Percentiles rank a stretch among this genome's conserved stretches.
Conservation (phyloP, 2,888 invertebrate species). For the Deilephila porcellus region DNA sequence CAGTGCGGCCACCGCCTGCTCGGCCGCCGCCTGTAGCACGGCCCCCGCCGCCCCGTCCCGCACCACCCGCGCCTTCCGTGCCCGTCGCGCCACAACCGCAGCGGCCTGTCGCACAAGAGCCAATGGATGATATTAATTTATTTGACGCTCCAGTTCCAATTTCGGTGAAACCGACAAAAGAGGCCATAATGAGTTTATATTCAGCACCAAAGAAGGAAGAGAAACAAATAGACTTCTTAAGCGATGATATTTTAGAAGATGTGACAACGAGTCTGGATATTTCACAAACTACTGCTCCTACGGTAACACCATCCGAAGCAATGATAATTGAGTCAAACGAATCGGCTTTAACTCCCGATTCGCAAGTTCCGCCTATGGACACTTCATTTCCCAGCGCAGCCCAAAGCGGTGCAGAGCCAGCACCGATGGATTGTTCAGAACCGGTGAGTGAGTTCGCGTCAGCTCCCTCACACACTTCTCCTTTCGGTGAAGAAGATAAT, state of each 20-base stretch:
- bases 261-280: conserved; percentile 46
- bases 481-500: conserved; percentile 60
- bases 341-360: neutral
- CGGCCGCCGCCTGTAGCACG: conserved; percentile 75
- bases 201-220: conserved; percentile 73
- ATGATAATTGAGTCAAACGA: conserved; percentile 21
- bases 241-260: conserved; percentile 82
- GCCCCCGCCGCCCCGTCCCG: conserved; percentile 78
- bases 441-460: conserved; percentile 45
- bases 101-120: conserved; percentile 49
- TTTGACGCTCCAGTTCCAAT: conserved; percentile 85
- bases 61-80: conserved; percentile 75
- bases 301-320: neutral
- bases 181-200: conserved; percentile 86
- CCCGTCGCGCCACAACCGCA: conserved; percentile 68
- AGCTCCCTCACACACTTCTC: conserved; percentile 58
- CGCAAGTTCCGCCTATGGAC: neutral
- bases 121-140: conserved; percentile 79
- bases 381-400: conserved; percentile 15
- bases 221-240: conserved; percentile 83
- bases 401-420: conserved; percentile 40
- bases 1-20: conserved; percentile 62
- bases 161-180: conserved; percentile 80
- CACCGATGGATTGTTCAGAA: conserved; percentile 74
- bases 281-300: neutral